Evolutionary conservation across 2,797 vertebrate genomes (phyloP), one percentile per base, ranked within the genome.

Genomic region (Salarias fasciatus): DNA sequence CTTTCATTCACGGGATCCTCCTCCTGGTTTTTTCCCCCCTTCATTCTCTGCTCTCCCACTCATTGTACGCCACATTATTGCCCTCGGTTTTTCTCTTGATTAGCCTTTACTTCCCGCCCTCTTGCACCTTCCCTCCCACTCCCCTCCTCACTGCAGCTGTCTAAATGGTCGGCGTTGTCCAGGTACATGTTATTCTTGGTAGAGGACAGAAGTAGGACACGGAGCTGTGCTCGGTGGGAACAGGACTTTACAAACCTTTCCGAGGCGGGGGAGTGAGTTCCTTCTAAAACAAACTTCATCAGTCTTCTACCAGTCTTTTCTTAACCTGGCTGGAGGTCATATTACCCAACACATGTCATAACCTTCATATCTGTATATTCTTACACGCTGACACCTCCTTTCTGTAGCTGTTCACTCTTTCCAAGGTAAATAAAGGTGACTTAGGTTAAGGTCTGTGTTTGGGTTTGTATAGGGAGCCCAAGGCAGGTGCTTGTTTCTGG

Each of bases 181-280:
- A 87, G 86, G 84, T 86, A 80, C 66, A 58, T 90, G 86, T 86
- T 90, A 72, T 88, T 86, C 75, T 85, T 87, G 85, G 74, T 83
- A 62, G 67, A 80, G 79, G 80, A 84, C 79, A 84, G 71, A 82
- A 81, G 81, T 82, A 77, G 82, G 73, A 71, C 80, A 83, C 37
- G 57, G 60, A 56, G 64, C 75, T 63, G 67, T 54, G 46, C 70
- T 59, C 72, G 74, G 85, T 82, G 84, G 82, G 84, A 89, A 88
- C 67, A 70, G 72, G 52, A 87, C 79, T 77, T 77, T 67, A 83
- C 56, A 61, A 75, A 77, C 63, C 58, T 72, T 74, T 82, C 65
- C 28, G 7, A 67, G 40, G 59, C 24, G 15, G 41, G 64, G 57
- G 65, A 48, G 64, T 53, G 35, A 50, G 66, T 68, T 69, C 55